phyloP scores from a whole-genome alignment of 2,113 vertebrate species.

The Paradisaea rubra region DNA sequence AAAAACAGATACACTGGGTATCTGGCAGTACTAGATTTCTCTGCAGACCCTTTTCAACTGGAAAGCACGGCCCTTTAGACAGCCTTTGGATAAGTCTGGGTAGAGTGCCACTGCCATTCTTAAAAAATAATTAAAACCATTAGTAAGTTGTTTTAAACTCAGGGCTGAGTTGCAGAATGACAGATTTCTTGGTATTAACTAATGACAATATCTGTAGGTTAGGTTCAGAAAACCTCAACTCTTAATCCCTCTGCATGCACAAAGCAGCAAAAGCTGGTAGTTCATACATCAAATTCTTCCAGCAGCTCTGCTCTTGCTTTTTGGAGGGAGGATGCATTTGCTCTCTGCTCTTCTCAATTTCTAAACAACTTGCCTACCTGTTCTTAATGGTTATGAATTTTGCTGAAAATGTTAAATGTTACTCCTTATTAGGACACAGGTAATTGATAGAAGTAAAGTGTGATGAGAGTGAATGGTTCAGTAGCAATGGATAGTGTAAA shows the following conservation, averaged over 20 bases:
- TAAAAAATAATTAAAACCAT: not conserved
- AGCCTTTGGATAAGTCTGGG: not conserved
- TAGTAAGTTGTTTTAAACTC: not conserved
- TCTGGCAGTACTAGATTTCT: not conserved
- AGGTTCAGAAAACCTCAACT: not conserved
- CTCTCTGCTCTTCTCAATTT: not conserved
- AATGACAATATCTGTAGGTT: not conserved
- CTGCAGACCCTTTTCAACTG: not conserved
- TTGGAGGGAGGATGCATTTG: not conserved
- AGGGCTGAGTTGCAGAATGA: not conserved
- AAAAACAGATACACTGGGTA: not conserved
- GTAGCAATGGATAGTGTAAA: not conserved
- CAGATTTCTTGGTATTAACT: not conserved
- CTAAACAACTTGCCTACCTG: not conserved
- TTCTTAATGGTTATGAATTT: not conserved
- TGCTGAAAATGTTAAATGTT: not conserved
- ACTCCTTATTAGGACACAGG: not conserved
- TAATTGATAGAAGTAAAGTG: not conserved
- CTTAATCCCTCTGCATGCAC: not conserved
- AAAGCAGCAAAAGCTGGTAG: not conserved
- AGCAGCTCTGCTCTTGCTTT: not conserved
- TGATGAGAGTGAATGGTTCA: not conserved
- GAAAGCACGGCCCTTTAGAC: not conserved
- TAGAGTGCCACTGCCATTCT: not conserved
- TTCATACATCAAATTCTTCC: not conserved